Percentiles rank a stretch among this genome's conserved stretches.
phyloP scores from a whole-genome alignment of 2,113 vertebrate genomes.

The Triplophysa rosa region DNA sequence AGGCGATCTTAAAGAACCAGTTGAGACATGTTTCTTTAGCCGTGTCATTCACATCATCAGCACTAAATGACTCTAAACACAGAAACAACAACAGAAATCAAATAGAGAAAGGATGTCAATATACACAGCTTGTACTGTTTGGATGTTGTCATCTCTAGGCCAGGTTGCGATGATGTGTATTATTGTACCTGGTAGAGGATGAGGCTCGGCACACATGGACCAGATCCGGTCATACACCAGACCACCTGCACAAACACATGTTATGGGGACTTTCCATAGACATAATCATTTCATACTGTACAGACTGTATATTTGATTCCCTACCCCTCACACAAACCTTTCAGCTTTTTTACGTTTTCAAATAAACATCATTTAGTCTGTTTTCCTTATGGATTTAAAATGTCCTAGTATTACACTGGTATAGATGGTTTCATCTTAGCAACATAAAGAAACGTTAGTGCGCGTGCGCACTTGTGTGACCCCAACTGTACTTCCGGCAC shows the following conservation, averaged over 20 bases:
- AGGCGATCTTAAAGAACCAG: constrained; percentile 99
- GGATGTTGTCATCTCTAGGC: not conserved
- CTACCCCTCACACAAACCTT: not conserved
- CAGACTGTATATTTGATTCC: no score
- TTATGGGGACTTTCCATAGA: no score
- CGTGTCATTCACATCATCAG: constrained; percentile 88
- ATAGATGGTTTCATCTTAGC: no score
- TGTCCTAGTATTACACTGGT: no score
- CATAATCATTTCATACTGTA: no score
- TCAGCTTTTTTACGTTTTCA: no score
- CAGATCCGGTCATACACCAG: constrained; percentile 94
- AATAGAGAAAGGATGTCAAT: not conserved
- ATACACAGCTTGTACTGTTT: not conserved
- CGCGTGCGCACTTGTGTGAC: no score
- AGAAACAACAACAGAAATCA: not conserved
- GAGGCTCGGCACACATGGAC: constrained; percentile 86
- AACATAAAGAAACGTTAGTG: no score
- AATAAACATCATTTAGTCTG: no score
- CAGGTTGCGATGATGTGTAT: not conserved
- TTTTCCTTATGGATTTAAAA: no score
- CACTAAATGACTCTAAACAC: constrained; percentile 83
- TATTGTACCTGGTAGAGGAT: constrained; percentile 79
- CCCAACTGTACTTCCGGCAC: no score
- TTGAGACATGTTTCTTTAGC: constrained; percentile 98
- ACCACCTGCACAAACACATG: constrained; percentile 73